Percentiles rank a stretch among this genome's conserved stretches.
Conservation (phyloP, 2,888 invertebrate genomes). For the Luperina testacea region DNA sequence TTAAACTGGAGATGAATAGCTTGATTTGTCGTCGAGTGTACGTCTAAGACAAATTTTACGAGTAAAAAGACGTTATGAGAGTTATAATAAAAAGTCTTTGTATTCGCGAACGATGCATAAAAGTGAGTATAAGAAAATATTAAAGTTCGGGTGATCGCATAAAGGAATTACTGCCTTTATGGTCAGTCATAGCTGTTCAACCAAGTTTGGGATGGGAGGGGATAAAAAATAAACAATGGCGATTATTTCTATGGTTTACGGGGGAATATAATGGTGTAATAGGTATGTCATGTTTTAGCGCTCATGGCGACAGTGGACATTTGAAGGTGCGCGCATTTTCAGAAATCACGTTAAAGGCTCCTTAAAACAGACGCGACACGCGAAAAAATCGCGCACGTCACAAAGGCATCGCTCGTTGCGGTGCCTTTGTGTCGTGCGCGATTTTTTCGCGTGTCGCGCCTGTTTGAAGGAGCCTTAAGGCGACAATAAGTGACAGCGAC, state of each 20-base stretch:
- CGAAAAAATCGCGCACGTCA: too few species aligned
- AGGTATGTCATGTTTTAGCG: neutral
- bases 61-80: slow-evolving; percentile 47
- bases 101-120: slow-evolving; percentile 65
- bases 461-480: too few species aligned
- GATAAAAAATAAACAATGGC: slow-evolving; percentile 53
- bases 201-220: slow-evolving; percentile 35
- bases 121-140: slow-evolving; percentile 63
- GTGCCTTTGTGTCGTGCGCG: too few species aligned
- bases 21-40: slow-evolving; percentile 1
- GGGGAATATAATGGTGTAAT: slow-evolving; percentile 6
- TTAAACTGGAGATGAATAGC: neutral
- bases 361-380: too few species aligned
- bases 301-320: neutral
- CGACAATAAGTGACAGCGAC: too few species aligned
- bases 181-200: slow-evolving; percentile 32
- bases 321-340: neutral
- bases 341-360: neutral
- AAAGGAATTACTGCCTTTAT: slow-evolving; percentile 62
- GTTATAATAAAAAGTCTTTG: slow-evolving; percentile 62
- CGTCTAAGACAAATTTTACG: slow-evolving; percentile 49
- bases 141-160: slow-evolving; percentile 59
- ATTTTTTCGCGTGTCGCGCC: too few species aligned
- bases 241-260: slow-evolving; percentile 44
- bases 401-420: too few species aligned